Base-by-base conservation (phyloP, 2,888 invertebrate species). In the Euzetes globulus region DNA sequence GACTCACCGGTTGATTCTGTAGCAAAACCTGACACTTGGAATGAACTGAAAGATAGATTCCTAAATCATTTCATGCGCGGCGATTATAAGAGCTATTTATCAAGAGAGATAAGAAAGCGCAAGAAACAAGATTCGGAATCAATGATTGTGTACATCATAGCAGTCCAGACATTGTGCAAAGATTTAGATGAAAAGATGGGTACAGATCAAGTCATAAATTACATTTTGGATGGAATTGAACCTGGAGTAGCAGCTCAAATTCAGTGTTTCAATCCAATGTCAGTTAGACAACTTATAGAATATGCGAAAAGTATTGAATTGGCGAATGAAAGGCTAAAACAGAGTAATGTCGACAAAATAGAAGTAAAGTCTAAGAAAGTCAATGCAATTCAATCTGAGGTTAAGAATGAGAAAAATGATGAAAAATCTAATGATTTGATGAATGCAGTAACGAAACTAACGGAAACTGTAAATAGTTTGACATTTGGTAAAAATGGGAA, bases 101-200 rank as follows among this genome's bases (percentile, higher is more conserved):
- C n/a, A 5, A 13, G 19, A 29, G 65, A 65, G 11, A 7, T 65
- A n/a, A 11, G 37, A 37, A 65, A 33, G 29, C 33, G 37, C 19
- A 65, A 65, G n/a, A 1, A 3, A 37, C n/a, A 33, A 37, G n/a
- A 1, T 29, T n/a, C n/a, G n/a, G 65, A 65, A 65, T n/a, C n/a
- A 17, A 37, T 65, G 33, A 19, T 37, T 7, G 65, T 65, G 3
- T 65, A 37, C n/a, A 65, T 65, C 25, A 65, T 37, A 37, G 6
- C 37, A 2, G 29, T 65, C n/a, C 65, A 65, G 19, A 37, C 37
- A 19, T n/a, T 65, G 19, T 65, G 65, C 11, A 37, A 65, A 19
- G 65, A 65, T 37, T 37, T 65, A 6, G 65, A 65, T 37, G n/a
- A 33, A n/a, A 33, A 65, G 7, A 65, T 65, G 65, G 4, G n/a